Base-by-base conservation (phyloP, 2,797 vertebrate genomes). In the Anolis apletophallus region DNA sequence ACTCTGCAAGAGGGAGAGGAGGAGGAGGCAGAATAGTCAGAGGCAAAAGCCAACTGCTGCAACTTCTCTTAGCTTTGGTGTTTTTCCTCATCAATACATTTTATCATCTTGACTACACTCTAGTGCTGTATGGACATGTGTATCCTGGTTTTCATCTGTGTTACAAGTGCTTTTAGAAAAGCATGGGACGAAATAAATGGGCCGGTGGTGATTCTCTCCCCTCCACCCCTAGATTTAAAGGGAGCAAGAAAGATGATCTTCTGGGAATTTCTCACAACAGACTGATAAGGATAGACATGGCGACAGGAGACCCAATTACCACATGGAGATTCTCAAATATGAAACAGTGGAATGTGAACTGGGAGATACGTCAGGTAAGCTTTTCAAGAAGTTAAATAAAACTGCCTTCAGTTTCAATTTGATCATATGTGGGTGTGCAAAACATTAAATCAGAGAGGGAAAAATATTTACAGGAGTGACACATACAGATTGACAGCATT, bases 281-380 rank as follows among this genome's bases (percentile, higher is more conserved):
- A 54, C 89, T 99, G 94, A 99, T 99, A 90, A 97, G 98, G 90
- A 98, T 99, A 11, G 99, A 99, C 92, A 97, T 97, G 89, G 95
- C 97, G 57, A 97, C 98, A 0, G 96, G 97, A 69, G 96, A 98
- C 93, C 98, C 98, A 0, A 94, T 99, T 91, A 99, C 98, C 90
- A 99, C 99, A 0, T 99, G 98, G 99, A 98, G 99, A 92, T 99
- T 98, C 59, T 95, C 98, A 91, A 99, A 97, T 94, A 99, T 99
- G 97, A 99, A 98, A 93, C 98, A 99, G 94, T 99, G 99, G 99
- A 99, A 99, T 46, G 98, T 99, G 52, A 99, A 99, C 95, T 99
- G 99, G 99, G 98, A 99, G 96, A 99, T 99, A 91, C 97, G 97
- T 94, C 98, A 99, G 97, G 99, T 99, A 93, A 71, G 32, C 2